phyloP scores from a whole-genome alignment of 2,113 vertebrate genomes.

The Callaeas wilsoni region DNA sequence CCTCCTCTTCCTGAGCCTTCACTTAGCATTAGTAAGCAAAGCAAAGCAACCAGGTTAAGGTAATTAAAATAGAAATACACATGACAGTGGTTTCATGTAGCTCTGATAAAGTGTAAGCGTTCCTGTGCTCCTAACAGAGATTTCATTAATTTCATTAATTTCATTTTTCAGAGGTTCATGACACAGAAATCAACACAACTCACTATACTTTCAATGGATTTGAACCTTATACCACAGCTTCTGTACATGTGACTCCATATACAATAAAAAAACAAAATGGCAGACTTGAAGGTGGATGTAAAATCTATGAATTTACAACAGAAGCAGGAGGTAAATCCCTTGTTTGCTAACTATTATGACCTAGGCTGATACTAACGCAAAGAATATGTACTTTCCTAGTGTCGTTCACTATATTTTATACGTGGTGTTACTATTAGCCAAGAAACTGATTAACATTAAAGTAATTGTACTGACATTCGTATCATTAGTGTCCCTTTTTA shows the following conservation, averaged over 20 bases:
- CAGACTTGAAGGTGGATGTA: fast-evolving
- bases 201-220: fast-evolving
- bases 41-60: neutral
- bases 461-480: neutral
- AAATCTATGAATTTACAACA: fast-evolving
- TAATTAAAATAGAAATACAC: neutral
- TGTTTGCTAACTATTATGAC: neutral
- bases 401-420: neutral
- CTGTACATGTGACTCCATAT: neutral
- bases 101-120: neutral
- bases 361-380: neutral
- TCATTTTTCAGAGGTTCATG: fast-evolving
- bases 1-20: neutral
- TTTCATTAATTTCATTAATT: neutral
- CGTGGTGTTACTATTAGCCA: neutral
- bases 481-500: neutral
- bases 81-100: neutral
- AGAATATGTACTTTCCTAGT: neutral
- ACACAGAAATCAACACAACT: fast-evolving
- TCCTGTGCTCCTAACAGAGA: neutral
- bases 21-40: neutral
- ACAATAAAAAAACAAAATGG: fast-evolving
- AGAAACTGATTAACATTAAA: neutral
- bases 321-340: neutral
- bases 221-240: fast-evolving